These are phyloP conservation scores for Flabesymbios commensalis DNA, from an alignment of 2,888 invertebrate species.

Conservation along the genomic window DNA sequence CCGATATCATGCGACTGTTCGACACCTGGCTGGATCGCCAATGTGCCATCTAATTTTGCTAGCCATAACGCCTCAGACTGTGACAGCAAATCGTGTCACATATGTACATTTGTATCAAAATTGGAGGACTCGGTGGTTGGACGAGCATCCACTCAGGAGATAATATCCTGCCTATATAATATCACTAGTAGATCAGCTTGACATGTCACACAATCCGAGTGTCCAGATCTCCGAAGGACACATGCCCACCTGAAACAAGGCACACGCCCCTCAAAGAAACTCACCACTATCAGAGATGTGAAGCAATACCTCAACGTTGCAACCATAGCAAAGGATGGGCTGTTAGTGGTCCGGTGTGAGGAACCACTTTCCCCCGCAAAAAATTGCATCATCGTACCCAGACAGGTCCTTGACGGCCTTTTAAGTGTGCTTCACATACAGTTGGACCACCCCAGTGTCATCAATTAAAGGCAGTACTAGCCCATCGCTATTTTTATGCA, in stretches of 20 bases:
- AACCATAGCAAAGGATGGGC: conserved; percentile 27
- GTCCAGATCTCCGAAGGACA: conserved; percentile 35
- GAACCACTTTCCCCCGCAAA: conserved; percentile 15
- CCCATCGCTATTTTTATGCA: conserved; percentile 33
- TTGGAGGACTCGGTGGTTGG: not conserved
- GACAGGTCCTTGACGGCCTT: conserved; percentile 31
- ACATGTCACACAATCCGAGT: conserved; percentile 28
- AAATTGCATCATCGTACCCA: conserved; percentile 35
- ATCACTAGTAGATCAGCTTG: conserved; percentile 8
- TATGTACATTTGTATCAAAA: not conserved
- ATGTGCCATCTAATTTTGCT: conserved; percentile 1
- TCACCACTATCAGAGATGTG: conserved; percentile 31
- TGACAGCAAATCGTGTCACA: not conserved
- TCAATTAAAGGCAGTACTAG: conserved; percentile 32
- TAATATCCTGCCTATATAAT: not conserved
- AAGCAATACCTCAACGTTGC: conserved; percentile 21
- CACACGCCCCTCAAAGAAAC: conserved; percentile 37
- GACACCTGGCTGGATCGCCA: conserved; percentile 8
- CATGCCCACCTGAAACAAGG: conserved; percentile 36
- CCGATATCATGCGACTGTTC: not conserved
- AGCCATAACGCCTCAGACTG: conserved; percentile 6
- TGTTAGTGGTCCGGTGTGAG: conserved; percentile 16
- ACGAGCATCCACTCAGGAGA: not conserved
- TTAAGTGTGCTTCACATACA: conserved; percentile 34
- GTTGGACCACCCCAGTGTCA: conserved; percentile 35